Evolutionary conservation across 2,797 vertebrate species (phyloP), one percentile per base, ranked within the genome.

Genomic region (Gephyroberyx darwinii): DNA sequence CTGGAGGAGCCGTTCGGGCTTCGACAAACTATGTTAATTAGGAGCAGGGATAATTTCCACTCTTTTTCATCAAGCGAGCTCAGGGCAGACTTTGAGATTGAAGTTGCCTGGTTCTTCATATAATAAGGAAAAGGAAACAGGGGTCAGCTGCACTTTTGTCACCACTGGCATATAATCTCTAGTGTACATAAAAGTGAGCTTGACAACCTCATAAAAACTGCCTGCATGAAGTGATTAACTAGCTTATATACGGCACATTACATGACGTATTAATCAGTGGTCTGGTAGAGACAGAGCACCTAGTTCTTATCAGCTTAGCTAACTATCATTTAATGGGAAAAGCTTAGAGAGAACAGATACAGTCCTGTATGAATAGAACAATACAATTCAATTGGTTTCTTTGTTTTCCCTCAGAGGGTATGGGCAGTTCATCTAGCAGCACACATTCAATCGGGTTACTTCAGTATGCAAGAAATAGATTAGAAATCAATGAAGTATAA

Each of bases 401-500:
- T 91, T 91, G 86, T 90, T 91, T 91, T 71, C 64, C 43, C 53
- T 74, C 81, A 73, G 61, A 77, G 89, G 80, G 81, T 88, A 87
- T 65, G 82, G 71, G 69, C 73, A 88, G 84, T 90, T 91, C 89
- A 89, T 90, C 80, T 83, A 53, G 31, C 68, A 55, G 80, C 60
- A 52, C 63, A 59, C 47, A 61, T 59, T 90, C 85, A 88, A 87
- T 86, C 78, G 83, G 75, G 78, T 77, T 84, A 85, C 83, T 89
- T 87, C 65, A 83, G 78, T 84, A 86, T 74, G 80, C 78, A 69
- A 70, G 86, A 75, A 82, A 88, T 81, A 81, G 85, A 92, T 90
- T 85, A 85, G 87, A 91, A 91, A 87, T 84, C 90, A 89, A 85
- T 83, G 84, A 88, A 77, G 75, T 82, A 76, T 81, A 79, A 86